phyloP scores from a whole-genome alignment of 2,888 invertebrate genomes.

The Eupelmus urozonus region DNA sequence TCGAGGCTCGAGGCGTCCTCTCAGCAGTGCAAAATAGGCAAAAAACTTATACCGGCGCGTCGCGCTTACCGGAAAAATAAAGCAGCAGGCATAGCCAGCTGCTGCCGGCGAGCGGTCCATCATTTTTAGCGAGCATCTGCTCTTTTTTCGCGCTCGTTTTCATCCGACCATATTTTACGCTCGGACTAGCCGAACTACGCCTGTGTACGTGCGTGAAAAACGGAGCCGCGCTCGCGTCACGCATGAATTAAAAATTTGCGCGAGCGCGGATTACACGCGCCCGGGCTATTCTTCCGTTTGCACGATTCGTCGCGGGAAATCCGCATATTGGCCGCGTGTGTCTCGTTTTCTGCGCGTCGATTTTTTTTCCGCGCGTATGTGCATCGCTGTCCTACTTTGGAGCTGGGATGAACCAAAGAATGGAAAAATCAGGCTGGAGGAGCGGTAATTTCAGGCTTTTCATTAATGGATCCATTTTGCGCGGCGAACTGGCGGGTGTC shows the following conservation, averaged over 20 bases:
- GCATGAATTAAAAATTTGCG: slow-evolving; percentile 35
- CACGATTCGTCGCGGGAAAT: slow-evolving; percentile 6
- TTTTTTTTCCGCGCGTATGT: neutral
- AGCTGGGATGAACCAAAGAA: neutral
- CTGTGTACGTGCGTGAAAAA: neutral
- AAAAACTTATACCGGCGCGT: neutral
- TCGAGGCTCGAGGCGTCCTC: too few relatives aligned
- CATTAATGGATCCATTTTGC: slow-evolving; percentile 2
- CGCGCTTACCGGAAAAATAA: neutral
- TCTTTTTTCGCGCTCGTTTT: slow-evolving; percentile 21
- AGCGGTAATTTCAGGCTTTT: neutral
- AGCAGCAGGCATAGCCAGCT: neutral
- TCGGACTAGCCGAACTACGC: neutral
- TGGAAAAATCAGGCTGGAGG: neutral
- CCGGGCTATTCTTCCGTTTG: slow-evolving; percentile 19
- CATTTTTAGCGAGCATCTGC: slow-evolving; percentile 4
- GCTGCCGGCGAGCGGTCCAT: neutral
- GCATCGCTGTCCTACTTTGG: neutral
- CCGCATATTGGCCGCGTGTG: neutral
- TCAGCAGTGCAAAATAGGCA: too few relatives aligned
- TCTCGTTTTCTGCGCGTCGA: neutral
- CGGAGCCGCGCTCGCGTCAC: slow-evolving; percentile 16
- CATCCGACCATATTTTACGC: slow-evolving; percentile 25
- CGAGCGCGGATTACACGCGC: slow-evolving; percentile 27
- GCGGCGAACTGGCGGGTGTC: neutral